Evolutionary conservation across 1,140 invertebrate species (phyloP), one percentile per base, ranked within the genome.

Genomic region (Zaprionus ornatus): DNA sequence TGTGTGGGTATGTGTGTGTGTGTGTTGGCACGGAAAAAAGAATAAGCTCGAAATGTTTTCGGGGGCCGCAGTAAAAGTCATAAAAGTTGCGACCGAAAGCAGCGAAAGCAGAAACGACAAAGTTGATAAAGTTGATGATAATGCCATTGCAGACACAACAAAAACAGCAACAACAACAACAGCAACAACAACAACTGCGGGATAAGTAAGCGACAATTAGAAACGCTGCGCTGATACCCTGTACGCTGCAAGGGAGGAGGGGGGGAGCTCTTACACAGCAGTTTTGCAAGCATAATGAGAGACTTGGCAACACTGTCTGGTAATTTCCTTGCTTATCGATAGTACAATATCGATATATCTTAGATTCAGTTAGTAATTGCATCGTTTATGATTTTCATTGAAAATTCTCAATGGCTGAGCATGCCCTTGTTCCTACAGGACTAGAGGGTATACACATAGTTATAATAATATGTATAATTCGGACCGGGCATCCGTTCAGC

Each of bases 111-210:
- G 57, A 71, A 40, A 52, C 60, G 42, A 71, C 60, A 45, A 45
- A 71, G 60, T 62, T 72, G 68, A 71, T 71, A 45, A 45, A 71
- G 67, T 62, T 72, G 68, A 71, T 71, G 72, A 74, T 63, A 75
- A 75, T 64, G 45, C 60, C 40, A 60, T n/a, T 59, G 67, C 45
- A 64, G 59, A 21, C 50, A 32, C 42, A 2, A 52, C 45, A 65
- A 56, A 23, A 37, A 35, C 23, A 70, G 59, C 45, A 63, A 48
- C 42, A 1, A 29, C 40, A 54, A 54, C 50, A 35, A 21, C 19
- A 23, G 21, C 19, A 52, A 15, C 45, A 35, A 35, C 27, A 52
- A 35, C 48, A 52, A 52, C 13, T 17, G n/a, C 40, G n/a, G 40
- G 15, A 17, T 7, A 23, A 23, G 21, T 50, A 23, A 21, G 3